Evolutionary conservation across 2,888 invertebrate species (phyloP).

Genomic region (Melipona bicolor): DNA sequence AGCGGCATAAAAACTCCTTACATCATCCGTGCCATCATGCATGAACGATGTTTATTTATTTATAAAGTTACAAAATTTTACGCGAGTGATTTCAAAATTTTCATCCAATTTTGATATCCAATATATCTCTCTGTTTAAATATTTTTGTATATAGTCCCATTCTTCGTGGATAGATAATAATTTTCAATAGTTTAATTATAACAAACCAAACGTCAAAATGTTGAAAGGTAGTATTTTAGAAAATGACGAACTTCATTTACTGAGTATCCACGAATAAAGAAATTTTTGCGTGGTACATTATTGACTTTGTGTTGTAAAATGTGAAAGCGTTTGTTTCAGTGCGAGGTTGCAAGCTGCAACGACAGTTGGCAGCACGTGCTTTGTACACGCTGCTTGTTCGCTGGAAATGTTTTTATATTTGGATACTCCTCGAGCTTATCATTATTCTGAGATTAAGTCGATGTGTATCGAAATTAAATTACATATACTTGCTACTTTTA

Average conservation of each 20-base stretch:
- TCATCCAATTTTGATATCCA: neutral
- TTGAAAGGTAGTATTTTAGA: neutral
- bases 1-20: no score
- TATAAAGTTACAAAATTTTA: neutral
- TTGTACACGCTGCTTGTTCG: neutral
- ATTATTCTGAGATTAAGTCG: neutral
- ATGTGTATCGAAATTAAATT: neutral
- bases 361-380: constrained; percentile 56
- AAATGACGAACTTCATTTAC: neutral
- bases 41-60: neutral
- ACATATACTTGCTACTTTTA: neutral
- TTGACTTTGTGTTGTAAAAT: neutral
- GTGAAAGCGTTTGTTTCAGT: neutral
- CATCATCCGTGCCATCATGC: neutral
- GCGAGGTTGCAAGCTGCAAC: constrained; percentile 24
- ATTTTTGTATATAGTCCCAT: neutral
- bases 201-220: neutral
- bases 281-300: neutral
- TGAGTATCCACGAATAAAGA: neutral
- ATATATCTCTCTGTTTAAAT: neutral
- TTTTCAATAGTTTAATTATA: neutral
- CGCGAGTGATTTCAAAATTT: no score
- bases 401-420: neutral
- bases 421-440: neutral
- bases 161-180: no score